phyloP scores from a whole-genome alignment of 2,797 vertebrate species.

The Pelochelys cantorii region DNA sequence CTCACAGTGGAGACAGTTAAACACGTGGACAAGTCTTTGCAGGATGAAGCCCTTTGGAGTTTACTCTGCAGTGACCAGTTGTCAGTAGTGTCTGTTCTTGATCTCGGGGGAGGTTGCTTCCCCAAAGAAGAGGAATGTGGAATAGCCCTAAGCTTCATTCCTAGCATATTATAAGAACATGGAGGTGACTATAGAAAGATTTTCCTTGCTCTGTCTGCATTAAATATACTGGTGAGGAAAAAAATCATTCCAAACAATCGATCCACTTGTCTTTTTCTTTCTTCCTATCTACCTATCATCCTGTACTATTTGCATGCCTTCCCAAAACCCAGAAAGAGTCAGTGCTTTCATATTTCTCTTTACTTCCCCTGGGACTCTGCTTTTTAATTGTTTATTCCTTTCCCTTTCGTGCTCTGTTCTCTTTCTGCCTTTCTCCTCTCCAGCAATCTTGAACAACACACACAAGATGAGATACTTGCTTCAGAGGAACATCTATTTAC shows the following conservation, averaged over 20 bases:
- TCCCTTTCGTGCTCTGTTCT: not conserved
- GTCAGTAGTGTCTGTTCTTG: no score
- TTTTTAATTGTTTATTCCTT: not conserved
- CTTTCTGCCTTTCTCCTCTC: not conserved
- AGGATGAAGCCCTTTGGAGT: not conserved
- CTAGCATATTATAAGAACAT: not conserved
- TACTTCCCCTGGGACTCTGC: not conserved
- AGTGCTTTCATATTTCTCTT: not conserved
- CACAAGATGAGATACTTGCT: not conserved
- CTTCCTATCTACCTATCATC: not conserved
- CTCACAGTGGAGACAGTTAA: not conserved
- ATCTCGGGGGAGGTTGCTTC: not conserved
- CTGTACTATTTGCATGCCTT: rapidly evolving
- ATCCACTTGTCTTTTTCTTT: not conserved
- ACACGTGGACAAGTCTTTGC: not conserved
- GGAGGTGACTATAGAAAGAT: not conserved
- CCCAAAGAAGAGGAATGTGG: not conserved
- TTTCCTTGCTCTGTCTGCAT: not conserved
- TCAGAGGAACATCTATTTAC: rapidly evolving
- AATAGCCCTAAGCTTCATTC: not conserved
- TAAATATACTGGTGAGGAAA: not conserved
- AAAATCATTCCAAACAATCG: not conserved
- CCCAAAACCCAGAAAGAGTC: rapidly evolving
- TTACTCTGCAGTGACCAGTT: not conserved
- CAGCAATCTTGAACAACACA: not conserved